Evolutionary conservation across 2,797 vertebrate genomes (phyloP).

Genomic region (Schizopygopsis malacanthus): DNA sequence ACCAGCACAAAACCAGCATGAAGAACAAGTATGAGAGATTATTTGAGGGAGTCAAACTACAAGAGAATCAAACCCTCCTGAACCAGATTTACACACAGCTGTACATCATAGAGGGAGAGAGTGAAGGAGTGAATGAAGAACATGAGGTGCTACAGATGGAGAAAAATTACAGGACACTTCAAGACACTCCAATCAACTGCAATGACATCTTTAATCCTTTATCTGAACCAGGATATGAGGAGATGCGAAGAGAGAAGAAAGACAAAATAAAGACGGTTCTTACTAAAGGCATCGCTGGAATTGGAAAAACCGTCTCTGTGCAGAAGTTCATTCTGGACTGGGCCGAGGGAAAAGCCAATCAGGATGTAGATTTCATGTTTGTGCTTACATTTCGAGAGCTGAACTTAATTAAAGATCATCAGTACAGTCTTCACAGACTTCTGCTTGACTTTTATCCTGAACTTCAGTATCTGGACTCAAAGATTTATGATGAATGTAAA

Average conservation of each 20-base stretch:
- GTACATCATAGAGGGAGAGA: too few species aligned
- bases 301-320: not conserved
- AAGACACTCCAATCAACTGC: too few species aligned
- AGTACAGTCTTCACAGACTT: too few species aligned
- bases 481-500: not conserved
- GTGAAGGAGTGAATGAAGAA: too few species aligned
- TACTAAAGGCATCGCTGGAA: conserved; percentile 1
- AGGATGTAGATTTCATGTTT: conserved; percentile 9
- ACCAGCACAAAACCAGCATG: not conserved
- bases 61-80: not conserved
- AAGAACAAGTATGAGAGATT: not conserved
- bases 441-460: not conserved
- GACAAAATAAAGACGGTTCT: not conserved
- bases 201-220: too few species aligned
- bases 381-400: not conserved
- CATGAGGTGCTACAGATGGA: not conserved
- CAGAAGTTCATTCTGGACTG: conserved; percentile 9
- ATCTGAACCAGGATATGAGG: too few species aligned
- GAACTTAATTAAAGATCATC: too few species aligned
- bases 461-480: not conserved
- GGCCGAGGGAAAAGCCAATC: not conserved
- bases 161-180: too few species aligned
- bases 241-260: too few species aligned
- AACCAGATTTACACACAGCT: too few species aligned
- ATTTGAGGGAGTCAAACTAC: not conserved